phyloP scores from a whole-genome alignment of 2,888 invertebrate genomes.

The Eristalis intricaria region DNA sequence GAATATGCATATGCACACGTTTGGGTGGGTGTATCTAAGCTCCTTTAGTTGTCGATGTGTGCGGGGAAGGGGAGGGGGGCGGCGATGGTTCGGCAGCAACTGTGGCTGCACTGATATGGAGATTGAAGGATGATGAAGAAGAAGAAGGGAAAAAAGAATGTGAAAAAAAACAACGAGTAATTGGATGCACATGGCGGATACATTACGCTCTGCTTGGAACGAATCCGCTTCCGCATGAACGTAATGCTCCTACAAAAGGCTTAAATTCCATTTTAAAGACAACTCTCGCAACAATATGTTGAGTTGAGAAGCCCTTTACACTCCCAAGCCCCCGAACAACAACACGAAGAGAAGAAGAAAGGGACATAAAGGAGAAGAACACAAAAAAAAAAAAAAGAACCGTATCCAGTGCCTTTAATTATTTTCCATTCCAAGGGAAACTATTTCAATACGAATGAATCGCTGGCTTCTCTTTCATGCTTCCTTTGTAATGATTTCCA shows the following conservation, averaged over 20 bases:
- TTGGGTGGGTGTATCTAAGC: constrained; percentile 1
- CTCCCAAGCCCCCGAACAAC: constrained; percentile 3
- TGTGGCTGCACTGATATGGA: neutral
- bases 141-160: neutral
- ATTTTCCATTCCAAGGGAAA: constrained; percentile 68
- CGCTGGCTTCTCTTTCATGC: constrained; percentile 62
- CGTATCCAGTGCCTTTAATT: constrained; percentile 65
- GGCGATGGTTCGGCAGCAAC: neutral
- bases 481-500: constrained; percentile 66
- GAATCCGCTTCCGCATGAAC: constrained; percentile 59
- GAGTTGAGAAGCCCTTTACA: neutral
- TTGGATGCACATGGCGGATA: constrained; percentile 68
- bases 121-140: neutral
- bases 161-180: constrained; percentile 41
- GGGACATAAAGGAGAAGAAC: neutral
- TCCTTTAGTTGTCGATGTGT: neutral
- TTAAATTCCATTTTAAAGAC: constrained; percentile 66
- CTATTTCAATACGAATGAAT: constrained; percentile 69
- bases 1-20: neutral
- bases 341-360: neutral
- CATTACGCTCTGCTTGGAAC: constrained; percentile 55
- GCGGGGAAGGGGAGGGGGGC: neutral
- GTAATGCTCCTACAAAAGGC: constrained; percentile 54
- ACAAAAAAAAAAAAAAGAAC: constrained; percentile 20
- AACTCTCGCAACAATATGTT: constrained; percentile 36